Percentiles rank a stretch among this genome's conserved stretches.
phyloP scores from a whole-genome alignment of 2,888 invertebrate species.

The Agonopterix heracliana region DNA sequence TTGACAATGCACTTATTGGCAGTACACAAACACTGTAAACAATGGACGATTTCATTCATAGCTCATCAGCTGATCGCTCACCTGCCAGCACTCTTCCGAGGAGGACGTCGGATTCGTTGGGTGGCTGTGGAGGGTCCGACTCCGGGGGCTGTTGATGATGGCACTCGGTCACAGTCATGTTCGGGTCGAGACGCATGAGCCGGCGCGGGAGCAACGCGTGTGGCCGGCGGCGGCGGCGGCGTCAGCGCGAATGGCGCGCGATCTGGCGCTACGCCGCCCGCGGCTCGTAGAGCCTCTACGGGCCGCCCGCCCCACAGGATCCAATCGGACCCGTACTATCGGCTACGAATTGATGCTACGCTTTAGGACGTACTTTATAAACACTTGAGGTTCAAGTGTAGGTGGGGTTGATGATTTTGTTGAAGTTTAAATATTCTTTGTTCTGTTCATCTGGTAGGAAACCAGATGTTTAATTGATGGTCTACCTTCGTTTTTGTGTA shows the following conservation, averaged over 20 bases:
- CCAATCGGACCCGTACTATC: conserved; percentile 18
- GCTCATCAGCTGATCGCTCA: conserved; percentile 49
- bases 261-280: conserved; percentile 52
- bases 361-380: too few species aligned
- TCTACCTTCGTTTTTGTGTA: too few species aligned
- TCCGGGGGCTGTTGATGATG: conserved; percentile 38
- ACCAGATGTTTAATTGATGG: too few species aligned
- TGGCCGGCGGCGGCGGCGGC: conserved; percentile 62
- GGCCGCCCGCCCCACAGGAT: conserved; percentile 32
- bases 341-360: neutral
- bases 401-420: too few species aligned
- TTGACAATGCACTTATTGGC: too few species aligned
- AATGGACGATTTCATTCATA: conserved; percentile 19
- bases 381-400: too few species aligned
- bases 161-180: conserved; percentile 71
- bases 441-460: too few species aligned
- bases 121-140: conserved; percentile 31
- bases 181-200: conserved; percentile 60
- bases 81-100: conserved; percentile 70
- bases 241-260: conserved; percentile 68
- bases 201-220: conserved; percentile 61
- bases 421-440: too few species aligned
- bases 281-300: conserved; percentile 51
- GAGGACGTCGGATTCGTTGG: conserved; percentile 57
- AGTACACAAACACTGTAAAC: conserved; percentile 21